Conservation (phyloP, 1,140 invertebrate genomes). For the Drosophila sucinea region DNA sequence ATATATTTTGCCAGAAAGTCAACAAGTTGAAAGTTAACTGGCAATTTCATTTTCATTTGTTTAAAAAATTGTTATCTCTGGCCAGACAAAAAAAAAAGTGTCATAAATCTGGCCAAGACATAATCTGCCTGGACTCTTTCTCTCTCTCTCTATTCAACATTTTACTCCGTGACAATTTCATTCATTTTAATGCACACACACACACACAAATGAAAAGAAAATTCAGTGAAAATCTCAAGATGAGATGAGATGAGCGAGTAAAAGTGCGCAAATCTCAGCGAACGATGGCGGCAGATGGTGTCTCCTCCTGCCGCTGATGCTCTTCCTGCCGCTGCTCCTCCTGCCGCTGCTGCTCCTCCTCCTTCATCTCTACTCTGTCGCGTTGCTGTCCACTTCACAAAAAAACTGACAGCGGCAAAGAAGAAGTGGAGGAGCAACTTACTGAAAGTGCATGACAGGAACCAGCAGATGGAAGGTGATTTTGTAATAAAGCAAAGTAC, state of each 20-base stretch:
- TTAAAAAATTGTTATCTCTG: conserved; percentile 32
- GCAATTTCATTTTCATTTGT: conserved; percentile 26
- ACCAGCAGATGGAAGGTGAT: conserved; percentile 25
- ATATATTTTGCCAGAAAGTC: not conserved
- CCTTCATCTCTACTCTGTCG: not conserved
- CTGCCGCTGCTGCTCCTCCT: not conserved
- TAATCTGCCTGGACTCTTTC: conserved; percentile 31
- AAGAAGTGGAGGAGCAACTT: conserved; percentile 2
- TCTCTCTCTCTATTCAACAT: conserved; percentile 29
- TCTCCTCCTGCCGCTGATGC: not conserved
- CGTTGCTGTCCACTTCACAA: conserved; percentile 2
- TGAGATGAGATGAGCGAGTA: conserved; percentile 7
- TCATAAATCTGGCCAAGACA: conserved; percentile 46
- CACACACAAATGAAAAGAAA: conserved; percentile 10
- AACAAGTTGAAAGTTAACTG: conserved; percentile 20
- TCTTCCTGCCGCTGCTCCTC: not conserved
- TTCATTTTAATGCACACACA: conserved; percentile 18
- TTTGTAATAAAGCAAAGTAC: conserved; percentile 53
- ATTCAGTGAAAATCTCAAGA: conserved; percentile 10
- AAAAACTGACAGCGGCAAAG: conserved; percentile 1
- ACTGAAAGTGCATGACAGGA: conserved; percentile 27
- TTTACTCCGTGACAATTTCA: conserved; percentile 41
- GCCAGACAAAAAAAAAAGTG: conserved; percentile 23
- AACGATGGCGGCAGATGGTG: conserved; percentile 7
- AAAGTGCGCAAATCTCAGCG: conserved; percentile 15